Evolutionary conservation across 2,888 invertebrate species (phyloP).

Genomic region (Perizoma flavofasciatum): DNA sequence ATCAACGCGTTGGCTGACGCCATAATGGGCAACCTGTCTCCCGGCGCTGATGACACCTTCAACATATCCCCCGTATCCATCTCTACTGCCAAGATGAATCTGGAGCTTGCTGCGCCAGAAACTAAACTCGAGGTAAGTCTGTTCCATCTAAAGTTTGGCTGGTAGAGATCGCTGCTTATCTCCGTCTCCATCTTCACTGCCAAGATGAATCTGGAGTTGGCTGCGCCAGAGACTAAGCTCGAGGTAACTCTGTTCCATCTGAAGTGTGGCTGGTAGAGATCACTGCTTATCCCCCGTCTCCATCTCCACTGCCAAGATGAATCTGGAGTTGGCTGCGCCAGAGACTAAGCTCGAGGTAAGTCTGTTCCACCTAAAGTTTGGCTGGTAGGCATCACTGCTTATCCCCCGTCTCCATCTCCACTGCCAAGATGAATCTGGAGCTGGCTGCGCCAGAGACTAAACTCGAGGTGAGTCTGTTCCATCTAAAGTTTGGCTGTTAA

Average conservation of each 20-base stretch:
- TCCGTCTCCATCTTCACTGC: too few relatives aligned
- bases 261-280: too few relatives aligned
- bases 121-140: conserved; percentile 60
- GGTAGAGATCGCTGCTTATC: too few relatives aligned
- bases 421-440: conserved; percentile 33
- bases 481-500: too few relatives aligned
- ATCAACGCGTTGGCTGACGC: conserved; percentile 57
- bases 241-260: conserved; percentile 47
- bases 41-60: conserved; percentile 70
- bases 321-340: conserved; percentile 61
- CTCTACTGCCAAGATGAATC: conserved; percentile 60
- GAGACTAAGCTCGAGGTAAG: conserved; percentile 66
- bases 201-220: conserved; percentile 45
- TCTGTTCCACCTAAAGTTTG: too few relatives aligned
- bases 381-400: too few relatives aligned
- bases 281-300: too few relatives aligned
- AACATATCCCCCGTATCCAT: conserved; percentile 69
- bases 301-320: too few relatives aligned
- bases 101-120: conserved; percentile 67
- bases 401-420: too few relatives aligned
- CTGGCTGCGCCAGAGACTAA: conserved; percentile 70
- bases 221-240: conserved; percentile 68
- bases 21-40: conserved; percentile 62
- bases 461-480: conserved; percentile 50
- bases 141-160: too few relatives aligned